phyloP scores from a whole-genome alignment of 2,797 vertebrate species.

The Danio albolineatus region DNA sequence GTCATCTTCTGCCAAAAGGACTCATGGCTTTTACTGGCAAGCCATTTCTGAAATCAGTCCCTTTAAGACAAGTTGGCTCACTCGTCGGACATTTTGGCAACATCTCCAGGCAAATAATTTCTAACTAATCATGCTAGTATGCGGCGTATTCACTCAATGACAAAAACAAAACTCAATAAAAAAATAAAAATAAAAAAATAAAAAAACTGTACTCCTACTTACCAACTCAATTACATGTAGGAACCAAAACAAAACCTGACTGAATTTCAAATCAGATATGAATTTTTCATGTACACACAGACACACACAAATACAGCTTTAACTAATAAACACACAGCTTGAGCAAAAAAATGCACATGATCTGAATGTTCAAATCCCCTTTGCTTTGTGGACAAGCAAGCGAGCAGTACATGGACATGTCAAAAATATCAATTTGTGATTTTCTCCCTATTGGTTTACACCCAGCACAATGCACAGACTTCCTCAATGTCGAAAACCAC shows the following conservation, averaged over 20 bases:
- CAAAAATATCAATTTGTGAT: slow-evolving; percentile 1
- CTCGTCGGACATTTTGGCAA: background rate
- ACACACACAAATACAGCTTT: background rate
- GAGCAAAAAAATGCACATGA: background rate
- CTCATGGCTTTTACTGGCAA: slow-evolving; percentile 20
- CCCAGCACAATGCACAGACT: slow-evolving; percentile 57
- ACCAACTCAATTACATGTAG: background rate
- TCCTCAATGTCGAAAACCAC: slow-evolving; percentile 61
- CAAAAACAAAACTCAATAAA: background rate
- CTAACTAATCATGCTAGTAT: background rate
- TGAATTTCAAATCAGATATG: background rate
- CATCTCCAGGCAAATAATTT: background rate
- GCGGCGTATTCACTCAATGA: background rate
- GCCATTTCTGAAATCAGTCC: background rate
- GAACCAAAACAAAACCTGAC: background rate
- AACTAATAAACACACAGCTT: background rate
- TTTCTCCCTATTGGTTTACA: slow-evolving; percentile 67
- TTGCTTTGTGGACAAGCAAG: background rate
- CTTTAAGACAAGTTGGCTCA: slow-evolving; percentile 8
- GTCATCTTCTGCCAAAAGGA: slow-evolving; percentile 36
- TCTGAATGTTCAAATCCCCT: background rate
- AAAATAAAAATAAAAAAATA: no score
- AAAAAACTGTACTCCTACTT: background rate
- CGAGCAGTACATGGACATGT: slow-evolving; percentile 4
- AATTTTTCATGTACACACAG: background rate